Conservation (phyloP, 2,797 vertebrate species). For the Acridotheres tristis region DNA sequence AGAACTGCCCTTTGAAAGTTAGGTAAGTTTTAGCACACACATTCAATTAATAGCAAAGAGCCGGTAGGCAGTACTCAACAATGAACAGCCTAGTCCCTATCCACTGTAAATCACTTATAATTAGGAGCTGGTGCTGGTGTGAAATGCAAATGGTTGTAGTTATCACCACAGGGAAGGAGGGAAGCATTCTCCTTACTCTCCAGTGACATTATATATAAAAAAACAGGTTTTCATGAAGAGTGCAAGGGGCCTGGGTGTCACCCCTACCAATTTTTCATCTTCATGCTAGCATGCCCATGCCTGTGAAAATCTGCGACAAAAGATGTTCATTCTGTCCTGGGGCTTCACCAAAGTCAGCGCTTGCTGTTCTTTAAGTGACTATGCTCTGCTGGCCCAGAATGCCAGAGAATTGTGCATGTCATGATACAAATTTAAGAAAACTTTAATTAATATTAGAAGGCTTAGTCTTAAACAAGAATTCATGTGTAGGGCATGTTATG, state of each 20-base stretch:
- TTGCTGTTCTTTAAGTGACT: not conserved
- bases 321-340: not conserved
- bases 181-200: not conserved
- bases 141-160: conserved; percentile 40
- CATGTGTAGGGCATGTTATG: not conserved
- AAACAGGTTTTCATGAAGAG: not conserved
- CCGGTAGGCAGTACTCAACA: conserved; percentile 23
- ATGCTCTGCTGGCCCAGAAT: not conserved
- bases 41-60: conserved; percentile 37
- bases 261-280: not conserved
- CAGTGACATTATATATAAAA: not conserved
- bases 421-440: not conserved
- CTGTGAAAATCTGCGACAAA: not conserved
- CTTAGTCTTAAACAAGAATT: not conserved
- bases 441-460: not conserved
- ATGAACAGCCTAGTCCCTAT: conserved; percentile 1
- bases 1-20: not conserved
- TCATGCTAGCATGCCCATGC: not conserved
- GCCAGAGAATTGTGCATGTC: not conserved
- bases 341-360: not conserved
- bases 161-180: conserved; percentile 23
- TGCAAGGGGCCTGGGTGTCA: not conserved
- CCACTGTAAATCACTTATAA: conserved; percentile 44
- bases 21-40: not conserved
- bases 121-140: conserved; percentile 10